Base-by-base conservation (phyloP, 2,113 vertebrate genomes). In the Centrocercus urophasianus region DNA sequence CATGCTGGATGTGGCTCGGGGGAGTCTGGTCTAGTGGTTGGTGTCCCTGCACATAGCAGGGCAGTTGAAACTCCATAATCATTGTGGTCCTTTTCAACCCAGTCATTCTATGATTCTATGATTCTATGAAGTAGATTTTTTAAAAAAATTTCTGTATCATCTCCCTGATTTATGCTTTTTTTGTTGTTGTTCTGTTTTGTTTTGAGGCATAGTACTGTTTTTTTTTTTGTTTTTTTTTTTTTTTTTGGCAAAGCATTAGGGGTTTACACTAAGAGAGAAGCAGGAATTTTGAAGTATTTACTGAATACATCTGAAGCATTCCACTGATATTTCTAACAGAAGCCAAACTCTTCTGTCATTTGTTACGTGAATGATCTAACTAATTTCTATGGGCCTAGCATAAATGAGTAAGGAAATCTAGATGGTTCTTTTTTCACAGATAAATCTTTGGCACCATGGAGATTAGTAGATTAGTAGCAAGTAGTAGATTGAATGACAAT, bases 321-420 rank as follows among this genome's bases (percentile, higher is more conserved):
- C 42, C 15, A 71, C 65, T 89, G 60, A 57, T 85, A 91, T 84
- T 89, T 95, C 38, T 83, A 76, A 61, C 34, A 88, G 36, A 76
- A 91, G 17, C 40, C 64, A 89, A 88, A 73, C 6, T 89, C 50
- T 32, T 25, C 60, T 76, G 45, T 66, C 78, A 63, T 79, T 87
- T 92, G 88, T 89, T 85, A 85, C n/a, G 52, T 76, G 54, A 85
- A 89, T 89, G 59, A 89, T 85, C 40, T 82, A 67, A 89, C 89
- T 93, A 91, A 84, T n/a, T 85, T 94, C 71, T 63, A 27, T 66
- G 59, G 59, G 27, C 73, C 48, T 76, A 38, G 11, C 64, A 85
- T 73, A 83, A 89, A 89, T 83, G 59, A 85, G 59, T 75, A 75
- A 89, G n/a, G 70, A 56, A 86, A 59, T 87, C 76, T 47, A 90